Base-by-base conservation (phyloP, 2,113 vertebrate species). In the Ovis aries region DNA sequence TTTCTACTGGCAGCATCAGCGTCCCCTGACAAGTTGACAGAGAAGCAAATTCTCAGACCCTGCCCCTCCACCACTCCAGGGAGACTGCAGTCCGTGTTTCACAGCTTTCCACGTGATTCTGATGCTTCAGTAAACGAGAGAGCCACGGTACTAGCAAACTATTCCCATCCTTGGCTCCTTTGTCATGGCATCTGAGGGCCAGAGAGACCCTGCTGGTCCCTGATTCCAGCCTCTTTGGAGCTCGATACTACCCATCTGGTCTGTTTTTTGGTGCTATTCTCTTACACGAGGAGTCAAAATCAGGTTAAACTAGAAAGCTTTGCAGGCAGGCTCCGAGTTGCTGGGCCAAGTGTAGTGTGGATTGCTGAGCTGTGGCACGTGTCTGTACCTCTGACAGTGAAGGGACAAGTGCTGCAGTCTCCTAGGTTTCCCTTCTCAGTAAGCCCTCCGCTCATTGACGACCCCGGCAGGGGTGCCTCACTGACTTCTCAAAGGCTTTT, bases 341-440 rank as follows among this genome's bases (percentile, higher is more conserved):
- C 3, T 6, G 15, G 53, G 50, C 23, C 23, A 23, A 31, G 15
- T 81, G 43, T 77, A 2, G 0, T 33, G 8, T 59, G 53, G 45
- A 62, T 3, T 6, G 3, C 1, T 40, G 84, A 74, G 23, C 62
- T 81, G 11, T 50, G 40, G 60, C 59, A 1, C 21, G 2, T 74
- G 52, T 80, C 31, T 87, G 53, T 71, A 19, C 16, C 5, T 4
- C 59, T 90, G 3, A 29, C 50, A 60, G 33, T 14, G n/a, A 78
- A 31, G 11, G 33, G 21, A 9, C 84, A 15, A 29, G 9, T 88
- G 86, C 36, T 23, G 43, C 5, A 9, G 48, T 15, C 23, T 2
- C 71, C 36, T 59, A 12, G 67, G 59, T 23, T 74, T 60, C 40
- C 45, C 12, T 12, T 21, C 16, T 64, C n/a, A 10, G 1, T 48